A percentile compares a stretch with the other conserved stretches of the same genome.
These are phyloP conservation scores for Bombus turneri DNA, from an alignment of 1,140 invertebrate genomes.

Conservation along the genomic window DNA sequence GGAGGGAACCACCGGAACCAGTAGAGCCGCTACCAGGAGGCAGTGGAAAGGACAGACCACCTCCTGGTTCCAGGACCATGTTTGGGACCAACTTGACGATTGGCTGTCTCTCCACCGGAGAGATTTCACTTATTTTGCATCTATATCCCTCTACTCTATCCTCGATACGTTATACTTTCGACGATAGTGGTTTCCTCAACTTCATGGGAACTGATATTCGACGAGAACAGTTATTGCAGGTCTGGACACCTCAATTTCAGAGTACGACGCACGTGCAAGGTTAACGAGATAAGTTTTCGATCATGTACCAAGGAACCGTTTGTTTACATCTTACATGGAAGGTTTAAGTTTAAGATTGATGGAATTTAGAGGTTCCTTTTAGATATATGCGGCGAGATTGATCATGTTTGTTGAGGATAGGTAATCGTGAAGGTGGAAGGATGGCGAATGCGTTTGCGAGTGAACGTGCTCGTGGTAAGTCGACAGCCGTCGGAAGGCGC, in stretches of 20 bases:
- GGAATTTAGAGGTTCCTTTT: background rate
- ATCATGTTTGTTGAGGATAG: background rate
- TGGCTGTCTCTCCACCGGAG: constrained; percentile 55
- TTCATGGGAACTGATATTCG: background rate
- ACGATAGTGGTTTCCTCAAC: background rate
- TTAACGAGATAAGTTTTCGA: background rate
- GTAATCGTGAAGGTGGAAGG: no score
- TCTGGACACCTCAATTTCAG: background rate
- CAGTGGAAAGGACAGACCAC: constrained; percentile 81
- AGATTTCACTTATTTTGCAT: constrained; percentile 60
- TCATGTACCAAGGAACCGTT: background rate
- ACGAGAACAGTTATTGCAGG: background rate
- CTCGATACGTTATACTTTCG: background rate
- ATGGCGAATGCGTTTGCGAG: background rate
- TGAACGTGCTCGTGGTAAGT: background rate
- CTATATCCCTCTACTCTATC: background rate
- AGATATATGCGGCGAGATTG: no score
- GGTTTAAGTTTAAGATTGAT: background rate
- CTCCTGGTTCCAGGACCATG: constrained; percentile 82
- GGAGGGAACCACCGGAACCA: constrained; percentile 75
- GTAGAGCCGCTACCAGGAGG: constrained; percentile 77
- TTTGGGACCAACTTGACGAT: constrained; percentile 80
- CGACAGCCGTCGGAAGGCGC: constrained; percentile 31
- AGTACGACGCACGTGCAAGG: no score
- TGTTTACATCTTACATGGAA: constrained; percentile 2